A percentile compares a stretch with the other conserved stretches of the same genome.
phyloP scores from a whole-genome alignment of 2,888 invertebrate species.

The Agrochola circellaris region DNA sequence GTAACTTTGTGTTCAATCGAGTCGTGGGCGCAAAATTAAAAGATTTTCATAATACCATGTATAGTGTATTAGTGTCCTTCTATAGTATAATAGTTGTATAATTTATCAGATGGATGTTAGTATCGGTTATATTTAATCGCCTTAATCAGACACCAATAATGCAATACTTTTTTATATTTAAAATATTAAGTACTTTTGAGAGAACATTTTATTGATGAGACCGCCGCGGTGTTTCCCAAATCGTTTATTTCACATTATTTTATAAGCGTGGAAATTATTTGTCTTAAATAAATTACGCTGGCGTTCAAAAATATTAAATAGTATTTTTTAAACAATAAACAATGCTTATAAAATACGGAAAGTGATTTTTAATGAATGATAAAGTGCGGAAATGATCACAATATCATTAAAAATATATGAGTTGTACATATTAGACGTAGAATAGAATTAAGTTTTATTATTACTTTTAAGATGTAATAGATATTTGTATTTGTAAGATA shows the following conservation, averaged over 20 bases:
- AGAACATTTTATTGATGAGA: conserved; percentile 38
- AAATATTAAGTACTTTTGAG: conserved; percentile 55
- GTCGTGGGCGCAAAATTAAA: conserved; percentile 45
- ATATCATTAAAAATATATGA: conserved; percentile 73
- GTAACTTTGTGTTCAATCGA: conserved; percentile 51
- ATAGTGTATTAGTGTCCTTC: conserved; percentile 54
- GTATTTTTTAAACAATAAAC: conserved; percentile 47
- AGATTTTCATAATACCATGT: conserved; percentile 50
- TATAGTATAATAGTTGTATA: conserved; percentile 49
- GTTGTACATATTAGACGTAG: conserved; percentile 85
- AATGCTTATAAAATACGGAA: conserved; percentile 45
- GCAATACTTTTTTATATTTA: conserved; percentile 61
- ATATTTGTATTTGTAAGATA: conserved; percentile 86
- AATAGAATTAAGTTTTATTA: conserved; percentile 79
- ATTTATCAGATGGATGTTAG: conserved; percentile 47
- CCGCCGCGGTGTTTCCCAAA: conserved; percentile 13
- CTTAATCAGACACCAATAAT: conserved; percentile 61
- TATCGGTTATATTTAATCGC: conserved; percentile 53
- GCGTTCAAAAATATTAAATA: conserved; percentile 57
- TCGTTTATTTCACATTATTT: conserved; percentile 33
- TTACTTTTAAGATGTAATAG: conserved; percentile 80
- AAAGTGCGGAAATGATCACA: conserved; percentile 71
- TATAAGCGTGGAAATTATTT: conserved; percentile 26
- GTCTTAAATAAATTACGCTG: conserved; percentile 55
- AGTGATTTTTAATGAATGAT: conserved; percentile 57